phyloP scores from a whole-genome alignment of 2,888 invertebrate species.

The Sinopyrophorus schimmeli region DNA sequence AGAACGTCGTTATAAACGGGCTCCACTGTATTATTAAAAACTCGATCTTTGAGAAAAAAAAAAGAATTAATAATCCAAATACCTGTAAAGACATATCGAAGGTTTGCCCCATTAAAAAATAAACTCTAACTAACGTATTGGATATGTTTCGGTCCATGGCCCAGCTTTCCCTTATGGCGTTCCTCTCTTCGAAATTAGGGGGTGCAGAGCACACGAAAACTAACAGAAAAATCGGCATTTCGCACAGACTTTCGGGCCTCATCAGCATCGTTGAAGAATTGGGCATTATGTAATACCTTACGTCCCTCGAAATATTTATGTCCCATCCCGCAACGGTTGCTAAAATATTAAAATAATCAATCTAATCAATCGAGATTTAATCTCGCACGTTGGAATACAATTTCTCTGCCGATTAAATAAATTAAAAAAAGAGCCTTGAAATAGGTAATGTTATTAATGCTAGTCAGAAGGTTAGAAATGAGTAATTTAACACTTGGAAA shows the following conservation, averaged over 20 bases:
- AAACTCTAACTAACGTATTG: constrained; percentile 53
- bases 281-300: constrained; percentile 71
- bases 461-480: no score
- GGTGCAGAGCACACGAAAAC: constrained; percentile 78
- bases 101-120: constrained; percentile 65
- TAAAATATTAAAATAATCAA: constrained; percentile 13
- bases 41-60: constrained; percentile 2
- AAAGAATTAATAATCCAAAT: background rate
- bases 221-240: constrained; percentile 61
- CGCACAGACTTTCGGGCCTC: constrained; percentile 63
- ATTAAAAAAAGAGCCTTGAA: no score
- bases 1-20: no score
- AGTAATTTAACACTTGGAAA: no score
- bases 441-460: no score
- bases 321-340: constrained; percentile 67
- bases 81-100: constrained; percentile 61
- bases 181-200: constrained; percentile 66
- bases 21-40: no score
- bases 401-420: no score
- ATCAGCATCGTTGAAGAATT: constrained; percentile 69
- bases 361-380: no score
- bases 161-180: constrained; percentile 74
- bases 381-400: no score
- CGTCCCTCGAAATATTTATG: constrained; percentile 72
- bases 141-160: constrained; percentile 53